Evolutionary conservation across 1,140 invertebrate genomes (phyloP), one percentile per base, ranked within the genome.

Genomic region (Pantala flavescens): DNA sequence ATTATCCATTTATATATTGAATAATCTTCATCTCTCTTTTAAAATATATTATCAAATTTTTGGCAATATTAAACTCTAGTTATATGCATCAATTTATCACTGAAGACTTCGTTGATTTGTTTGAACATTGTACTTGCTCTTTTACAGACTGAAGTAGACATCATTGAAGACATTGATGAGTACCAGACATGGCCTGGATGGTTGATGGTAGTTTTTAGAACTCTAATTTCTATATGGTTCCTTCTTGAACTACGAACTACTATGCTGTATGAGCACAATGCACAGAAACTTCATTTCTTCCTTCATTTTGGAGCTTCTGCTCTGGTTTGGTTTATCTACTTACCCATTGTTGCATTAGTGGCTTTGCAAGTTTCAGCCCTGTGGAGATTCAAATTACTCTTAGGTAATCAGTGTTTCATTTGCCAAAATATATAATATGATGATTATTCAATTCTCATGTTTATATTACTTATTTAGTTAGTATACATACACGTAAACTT

Each of bases 121-220:
- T 36, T 36, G 2, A 36, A 36, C 9, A 36, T 5, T 36, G 28
- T 36, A 36, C 28, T 36, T 36, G 2, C 3, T 36, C 28, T 36
- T 76, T 82, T 89, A 23, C 81, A 97, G 95, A 95, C 92, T 70
- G 95, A 97, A 85, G 91, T 98, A 43, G 94, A 98, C 83, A 94
- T 96, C 70, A 95, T 98, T 79, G 94, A 96, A 82, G 95, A 98
- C 80, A 94, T 96, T 74, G 95, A 98, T 82, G 95, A 97, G 80
- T 98, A 97, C 83, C 95, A 98, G 84, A 98, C 96, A 10, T 96
- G 94, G 92, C 95, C 96, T 3, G 96, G 96, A 5, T 97, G 95
- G 90, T 87, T 98, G 71, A 95, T 96, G 63, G 86, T 98, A 0
- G 89, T 92, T 23, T 89, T 96, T 75, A 86, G 96, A 77, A 89